These are phyloP conservation scores for Elysia crispata DNA, from an alignment of 2,888 invertebrate genomes.

Conservation along the genomic window DNA sequence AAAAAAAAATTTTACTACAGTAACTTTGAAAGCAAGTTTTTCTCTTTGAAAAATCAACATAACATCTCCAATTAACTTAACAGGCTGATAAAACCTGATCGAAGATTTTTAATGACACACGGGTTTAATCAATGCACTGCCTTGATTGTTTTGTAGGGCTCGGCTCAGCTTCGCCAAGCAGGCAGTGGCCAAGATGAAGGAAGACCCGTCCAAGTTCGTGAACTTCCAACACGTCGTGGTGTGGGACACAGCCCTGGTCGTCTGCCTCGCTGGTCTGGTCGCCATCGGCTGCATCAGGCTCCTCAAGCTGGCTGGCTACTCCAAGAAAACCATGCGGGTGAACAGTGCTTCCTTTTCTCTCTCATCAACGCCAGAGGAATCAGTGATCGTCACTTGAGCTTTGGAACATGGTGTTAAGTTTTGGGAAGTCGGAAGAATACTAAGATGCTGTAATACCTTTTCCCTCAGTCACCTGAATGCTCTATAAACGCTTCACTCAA, in stretches of 20 bases:
- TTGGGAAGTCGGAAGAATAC: no score
- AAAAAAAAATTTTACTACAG: no score
- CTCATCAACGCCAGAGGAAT: no score
- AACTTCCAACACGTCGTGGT: slow-evolving; percentile 76
- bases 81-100: neutral
- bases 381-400: no score
- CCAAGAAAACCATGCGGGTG: slow-evolving; percentile 57
- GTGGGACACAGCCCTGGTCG: slow-evolving; percentile 61
- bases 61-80: neutral
- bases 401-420: no score
- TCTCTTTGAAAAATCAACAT: no score
- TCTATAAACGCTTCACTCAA: no score
- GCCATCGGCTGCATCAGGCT: slow-evolving; percentile 62
- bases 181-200: slow-evolving; percentile 54
- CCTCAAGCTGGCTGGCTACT: slow-evolving; percentile 64
- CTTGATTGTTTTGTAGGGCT: slow-evolving; percentile 1
- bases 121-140: no score
- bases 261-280: slow-evolving; percentile 57
- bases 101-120: no score
- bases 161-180: slow-evolving; percentile 18
- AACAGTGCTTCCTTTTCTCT: no score
- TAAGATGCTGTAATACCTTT: no score
- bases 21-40: neutral
- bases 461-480: no score
- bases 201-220: slow-evolving; percentile 62